Conservation (phyloP, 2,797 vertebrate species). For the Mustela erminea region DNA sequence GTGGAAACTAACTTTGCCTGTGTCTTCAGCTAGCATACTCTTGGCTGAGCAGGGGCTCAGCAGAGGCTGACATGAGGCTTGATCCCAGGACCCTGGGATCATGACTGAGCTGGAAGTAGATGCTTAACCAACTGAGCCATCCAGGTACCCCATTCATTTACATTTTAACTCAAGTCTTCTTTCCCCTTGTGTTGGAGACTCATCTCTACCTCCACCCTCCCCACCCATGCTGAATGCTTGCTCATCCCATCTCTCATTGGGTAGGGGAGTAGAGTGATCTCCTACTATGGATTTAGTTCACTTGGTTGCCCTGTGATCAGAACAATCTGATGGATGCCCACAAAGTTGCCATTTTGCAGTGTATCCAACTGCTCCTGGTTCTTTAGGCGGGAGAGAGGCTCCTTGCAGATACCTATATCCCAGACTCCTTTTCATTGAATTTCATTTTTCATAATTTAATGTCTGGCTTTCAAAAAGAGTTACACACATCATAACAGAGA, state of each 20-base stretch:
- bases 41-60: neutral
- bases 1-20: neutral
- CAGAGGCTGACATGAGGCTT: neutral
- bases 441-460: conserved; percentile 74
- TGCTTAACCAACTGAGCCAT: neutral
- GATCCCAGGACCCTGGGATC: neutral
- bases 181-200: neutral
- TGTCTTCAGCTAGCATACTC: neutral
- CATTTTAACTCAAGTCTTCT: neutral
- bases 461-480: conserved; percentile 52
- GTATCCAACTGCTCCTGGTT: neutral
- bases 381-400: neutral
- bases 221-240: too few relatives aligned
- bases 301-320: neutral
- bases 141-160: neutral
- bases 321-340: neutral
- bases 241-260: neutral
- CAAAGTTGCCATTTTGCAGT: neutral
- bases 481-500: conserved; percentile 10
- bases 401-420: neutral
- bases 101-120: neutral
- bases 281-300: neutral
- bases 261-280: accelerated
- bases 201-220: neutral
- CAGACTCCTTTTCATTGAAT: conserved; percentile 72